These are phyloP conservation scores for Cantharis lateralis DNA, from an alignment of 2,888 invertebrate species.

Conservation along the genomic window DNA sequence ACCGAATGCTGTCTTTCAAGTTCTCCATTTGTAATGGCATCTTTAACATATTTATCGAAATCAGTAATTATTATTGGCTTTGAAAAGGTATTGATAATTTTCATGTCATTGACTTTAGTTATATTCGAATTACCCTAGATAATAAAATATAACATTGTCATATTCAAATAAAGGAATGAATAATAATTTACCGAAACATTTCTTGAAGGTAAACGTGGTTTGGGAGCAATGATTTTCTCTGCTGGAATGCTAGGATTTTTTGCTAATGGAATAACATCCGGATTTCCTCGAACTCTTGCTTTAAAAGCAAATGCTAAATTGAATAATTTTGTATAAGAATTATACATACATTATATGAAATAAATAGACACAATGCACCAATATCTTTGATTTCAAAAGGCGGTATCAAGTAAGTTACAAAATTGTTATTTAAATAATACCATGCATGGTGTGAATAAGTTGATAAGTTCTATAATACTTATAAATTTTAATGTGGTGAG, in stretches of 20 bases:
- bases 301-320: neutral
- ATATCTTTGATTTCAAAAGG: too few relatives aligned
- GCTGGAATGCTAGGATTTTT: neutral
- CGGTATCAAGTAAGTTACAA: too few relatives aligned
- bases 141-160: neutral
- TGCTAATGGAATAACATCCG: conserved; percentile 20
- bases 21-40: conserved; percentile 45
- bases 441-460: too few relatives aligned
- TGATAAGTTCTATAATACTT: too few relatives aligned
- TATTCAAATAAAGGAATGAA: neutral
- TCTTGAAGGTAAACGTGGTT: neutral
- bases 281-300: conserved; percentile 1
- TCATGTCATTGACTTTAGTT: neutral
- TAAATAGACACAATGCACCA: too few relatives aligned
- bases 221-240: neutral
- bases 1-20: conserved; percentile 50
- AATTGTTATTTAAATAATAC: too few relatives aligned
- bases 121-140: neutral
- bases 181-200: neutral
- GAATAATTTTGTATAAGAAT: too few relatives aligned
- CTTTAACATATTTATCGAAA: conserved; percentile 52
- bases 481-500: too few relatives aligned
- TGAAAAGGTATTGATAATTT: conserved; percentile 3
- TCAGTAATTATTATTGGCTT: conserved; percentile 46
- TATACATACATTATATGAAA: too few relatives aligned